Evolutionary conservation across 2,797 vertebrate species (phyloP).

Genomic region (Epinephelus awoara): DNA sequence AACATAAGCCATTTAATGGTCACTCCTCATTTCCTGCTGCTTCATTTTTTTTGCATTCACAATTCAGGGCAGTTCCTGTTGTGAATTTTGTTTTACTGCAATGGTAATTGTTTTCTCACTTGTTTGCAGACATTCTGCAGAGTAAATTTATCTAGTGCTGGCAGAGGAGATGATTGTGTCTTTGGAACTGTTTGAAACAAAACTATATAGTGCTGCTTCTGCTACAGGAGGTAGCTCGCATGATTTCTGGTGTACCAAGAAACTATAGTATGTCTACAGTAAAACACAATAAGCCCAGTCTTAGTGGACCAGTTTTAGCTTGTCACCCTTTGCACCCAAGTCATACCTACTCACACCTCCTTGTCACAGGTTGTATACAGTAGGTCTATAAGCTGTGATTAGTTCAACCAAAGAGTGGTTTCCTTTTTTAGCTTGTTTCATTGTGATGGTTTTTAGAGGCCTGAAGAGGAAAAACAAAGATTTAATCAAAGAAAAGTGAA

Average conservation of each 20-base stretch:
- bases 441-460: background rate
- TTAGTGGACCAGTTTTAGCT: background rate
- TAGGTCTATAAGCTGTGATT: background rate
- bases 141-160: constrained; percentile 1
- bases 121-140: background rate
- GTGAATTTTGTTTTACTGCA: background rate
- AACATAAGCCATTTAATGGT: background rate
- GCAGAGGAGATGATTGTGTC: background rate
- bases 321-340: background rate
- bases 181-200: background rate
- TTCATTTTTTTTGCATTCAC: background rate
- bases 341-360: background rate
- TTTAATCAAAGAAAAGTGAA: background rate
- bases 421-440: background rate
- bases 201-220: background rate
- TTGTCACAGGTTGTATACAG: background rate
- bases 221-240: background rate
- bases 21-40: background rate
- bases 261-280: background rate
- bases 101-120: background rate
- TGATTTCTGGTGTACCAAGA: background rate
- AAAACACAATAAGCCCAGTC: background rate
- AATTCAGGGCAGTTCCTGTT: background rate
- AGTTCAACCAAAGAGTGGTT: background rate
- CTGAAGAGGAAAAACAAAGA: background rate